Base-by-base conservation (phyloP, 2,888 invertebrate genomes). In the Phasia obesa region DNA sequence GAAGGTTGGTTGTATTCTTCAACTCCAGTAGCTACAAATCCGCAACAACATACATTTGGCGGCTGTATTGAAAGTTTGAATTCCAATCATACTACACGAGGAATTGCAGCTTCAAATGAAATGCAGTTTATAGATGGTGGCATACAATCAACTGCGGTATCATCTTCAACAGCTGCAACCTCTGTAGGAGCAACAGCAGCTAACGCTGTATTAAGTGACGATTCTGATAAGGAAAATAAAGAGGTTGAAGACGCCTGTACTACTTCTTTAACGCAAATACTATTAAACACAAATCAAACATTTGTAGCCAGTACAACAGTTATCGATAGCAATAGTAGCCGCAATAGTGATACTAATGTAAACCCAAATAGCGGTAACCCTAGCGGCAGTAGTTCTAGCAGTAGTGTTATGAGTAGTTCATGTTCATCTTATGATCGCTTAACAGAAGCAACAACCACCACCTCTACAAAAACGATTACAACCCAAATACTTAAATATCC, bases 201-300 rank as follows among this genome's bases (percentile, higher is more conserved):
- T 51, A 62, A 73, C 27, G 65, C 74, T 69, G 60, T 70, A 59
- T 47, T 86, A 81, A 85, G 86, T 85, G 90, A 90, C 88, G 90
- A 91, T 88, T 91, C 90, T 84, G 91, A 91, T 88, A 91, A 91
- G 86, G 91, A 91, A 87, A 90, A 91, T 80, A 90, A 90, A 87
- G 89, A 90, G 86, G 87, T 87, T 62, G 84, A 86, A 79, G 84
- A 86, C 62, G 79, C 87, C 38, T 85, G 86, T 77, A 62, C 76
- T 7, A 59, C 59, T 25, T 60, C 74, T n/a, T 44, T 81, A 51
- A 73, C 84, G 51, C 83, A 67, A 53, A 59, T 79, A 44, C 71
- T 31, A 57, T 73, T 81, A 57, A 25, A 59, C 67, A 62, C 73
- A 62, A 84, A 76, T 67, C 51, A 77, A 69, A 57, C 71, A 57